Base-by-base conservation (phyloP, 2,888 invertebrate species). In the Agapetus fuscipes region DNA sequence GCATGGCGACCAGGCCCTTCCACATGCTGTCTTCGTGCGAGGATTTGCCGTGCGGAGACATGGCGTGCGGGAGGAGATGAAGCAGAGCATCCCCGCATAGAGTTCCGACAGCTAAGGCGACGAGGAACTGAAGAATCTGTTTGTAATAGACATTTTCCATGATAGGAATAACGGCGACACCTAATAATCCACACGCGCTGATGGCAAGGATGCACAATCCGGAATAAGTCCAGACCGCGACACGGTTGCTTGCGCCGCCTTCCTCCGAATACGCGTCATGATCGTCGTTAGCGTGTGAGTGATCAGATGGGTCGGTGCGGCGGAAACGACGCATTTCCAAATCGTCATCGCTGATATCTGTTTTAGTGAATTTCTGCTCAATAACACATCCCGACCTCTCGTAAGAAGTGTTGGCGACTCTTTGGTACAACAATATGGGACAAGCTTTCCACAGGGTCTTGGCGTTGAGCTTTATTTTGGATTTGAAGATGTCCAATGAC, bases 61-160 rank as follows among this genome's bases (percentile, higher is more conserved):
- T 78, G 41, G 88, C 89, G 57, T 91, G 90, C 13, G 95, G 95
- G 59, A 95, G 69, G 17, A 95, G 73, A 71, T 95, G 95, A 42
- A 95, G 65, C 30, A 95, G 64, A 1, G 94, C 94, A 64, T 95
- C 95, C 0, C 94, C 94, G 30, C 87, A 82, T 41, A 93, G 66
- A 0, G 91, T 89, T 0, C 93, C 95, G 20, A 95, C 86, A 11
- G 95, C 95, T 49, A 95, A 66, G 1, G 94, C 91, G 2, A 95
- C 90, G 45, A 95, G 70, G 61, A 91, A 93, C 61, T 94, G 93
- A 36, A 94, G 69, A 20, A 94, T 63, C 50, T 89, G 84, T 53
- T 93, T 85, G 58, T 93, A 95, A 58, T 87, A 88, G 11, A 76
- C 74, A 52, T 83, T 79, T 58, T 85, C 84, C 86, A 95, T 90